Conservation (phyloP, 2,797 vertebrate species). For the Sorex maritimensis region DNA sequence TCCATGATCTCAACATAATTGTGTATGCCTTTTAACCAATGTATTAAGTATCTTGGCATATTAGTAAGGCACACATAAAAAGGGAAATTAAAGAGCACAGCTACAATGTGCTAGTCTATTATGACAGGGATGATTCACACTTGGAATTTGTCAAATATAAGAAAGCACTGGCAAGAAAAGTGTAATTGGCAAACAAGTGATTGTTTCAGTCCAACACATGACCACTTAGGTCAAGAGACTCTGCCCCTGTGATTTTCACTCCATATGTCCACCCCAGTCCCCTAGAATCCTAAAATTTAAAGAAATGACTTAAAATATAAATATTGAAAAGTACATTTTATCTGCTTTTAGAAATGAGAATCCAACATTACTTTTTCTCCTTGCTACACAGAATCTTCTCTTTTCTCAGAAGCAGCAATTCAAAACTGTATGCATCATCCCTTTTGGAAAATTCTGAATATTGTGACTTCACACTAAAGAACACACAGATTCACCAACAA, state of each 20-base stretch:
- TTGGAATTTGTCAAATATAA: conserved; percentile 73
- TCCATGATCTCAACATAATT: conserved; percentile 48
- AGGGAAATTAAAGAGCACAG: conserved; percentile 42
- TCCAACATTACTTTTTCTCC: conserved; percentile 62
- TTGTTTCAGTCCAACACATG: conserved; percentile 27
- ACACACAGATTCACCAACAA: conserved; percentile 68
- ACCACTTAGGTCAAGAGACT: conserved; percentile 58
- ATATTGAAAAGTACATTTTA: conserved; percentile 51
- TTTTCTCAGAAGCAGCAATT: conserved; percentile 44
- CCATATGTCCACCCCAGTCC: conserved; percentile 53
- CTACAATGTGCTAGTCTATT: conserved; percentile 48
- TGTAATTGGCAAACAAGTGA: conserved; percentile 64
- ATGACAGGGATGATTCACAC: conserved; percentile 60
- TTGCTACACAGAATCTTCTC: conserved; percentile 50
- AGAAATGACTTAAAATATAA: conserved; percentile 59
- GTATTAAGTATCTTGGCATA: conserved; percentile 70
- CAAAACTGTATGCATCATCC: neutral
- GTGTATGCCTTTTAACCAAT: conserved; percentile 54
- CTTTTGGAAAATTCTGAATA: conserved; percentile 66
- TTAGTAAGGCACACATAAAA: conserved; percentile 62
- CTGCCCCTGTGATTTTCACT: conserved; percentile 37
- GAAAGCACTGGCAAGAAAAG: conserved; percentile 59
- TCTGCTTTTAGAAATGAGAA: conserved; percentile 67
- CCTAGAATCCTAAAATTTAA: conserved; percentile 56
- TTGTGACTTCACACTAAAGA: conserved; percentile 53